These are phyloP conservation scores for Orthonychiurus folsomi DNA, from an alignment of 2,888 invertebrate species.

Conservation along the genomic window DNA sequence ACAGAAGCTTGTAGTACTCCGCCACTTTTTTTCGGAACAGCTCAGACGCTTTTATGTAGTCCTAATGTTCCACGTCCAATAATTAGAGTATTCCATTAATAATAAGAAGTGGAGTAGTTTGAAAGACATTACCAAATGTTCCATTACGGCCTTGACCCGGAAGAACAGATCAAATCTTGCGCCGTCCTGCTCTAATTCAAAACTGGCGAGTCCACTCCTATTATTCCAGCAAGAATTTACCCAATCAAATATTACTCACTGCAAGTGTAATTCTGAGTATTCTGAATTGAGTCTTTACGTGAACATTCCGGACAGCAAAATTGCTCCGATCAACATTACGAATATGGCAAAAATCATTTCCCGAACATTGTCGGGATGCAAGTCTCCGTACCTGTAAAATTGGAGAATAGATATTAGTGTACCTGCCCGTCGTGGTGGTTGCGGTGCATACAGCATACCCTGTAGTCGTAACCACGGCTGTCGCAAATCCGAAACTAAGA, in stretches of 20 bases:
- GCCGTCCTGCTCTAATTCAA: conserved; percentile 32
- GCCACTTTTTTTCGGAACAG: conserved; percentile 29
- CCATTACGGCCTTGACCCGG: conserved; percentile 25
- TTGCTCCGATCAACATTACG: conserved; percentile 34
- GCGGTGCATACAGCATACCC: conserved; percentile 24
- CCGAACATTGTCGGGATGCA: conserved; percentile 18
- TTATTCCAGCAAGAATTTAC: too few species aligned
- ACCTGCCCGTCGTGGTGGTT: too few species aligned
- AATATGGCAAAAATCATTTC: conserved; percentile 31
- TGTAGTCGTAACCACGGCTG: conserved; percentile 32
- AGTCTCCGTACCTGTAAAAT: conserved; percentile 27
- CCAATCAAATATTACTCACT: too few species aligned
- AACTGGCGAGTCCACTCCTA: conserved; percentile 28
- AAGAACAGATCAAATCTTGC: conserved; percentile 35
- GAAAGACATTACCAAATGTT: conserved; percentile 21
- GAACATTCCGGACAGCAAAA: conserved; percentile 30
- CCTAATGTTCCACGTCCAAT: too few species aligned
- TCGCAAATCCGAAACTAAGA: conserved; percentile 23
- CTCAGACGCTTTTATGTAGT: conserved; percentile 16
- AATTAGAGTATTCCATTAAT: too few species aligned
- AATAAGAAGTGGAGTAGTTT: too few species aligned
- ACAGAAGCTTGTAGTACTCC: conserved; percentile 35
- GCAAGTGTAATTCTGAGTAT: too few species aligned
- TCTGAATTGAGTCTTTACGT: too few species aligned
- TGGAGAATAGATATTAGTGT: neutral